phyloP scores from a whole-genome alignment of 2,113 vertebrate species.

The Pseudonaja textilis region DNA sequence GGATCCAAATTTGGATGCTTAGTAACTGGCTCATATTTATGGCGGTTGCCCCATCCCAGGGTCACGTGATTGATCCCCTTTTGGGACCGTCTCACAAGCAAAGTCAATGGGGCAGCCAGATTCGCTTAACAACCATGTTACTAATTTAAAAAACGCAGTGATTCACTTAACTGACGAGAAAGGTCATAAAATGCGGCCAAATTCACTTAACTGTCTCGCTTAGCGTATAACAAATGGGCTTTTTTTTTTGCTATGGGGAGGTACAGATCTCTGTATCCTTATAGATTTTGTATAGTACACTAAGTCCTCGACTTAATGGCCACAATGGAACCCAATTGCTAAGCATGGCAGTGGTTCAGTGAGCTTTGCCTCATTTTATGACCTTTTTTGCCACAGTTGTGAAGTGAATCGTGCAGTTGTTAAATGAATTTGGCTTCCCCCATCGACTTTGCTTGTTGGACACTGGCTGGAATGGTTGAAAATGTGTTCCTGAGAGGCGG shows the following conservation, averaged over 20 bases:
- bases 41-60: fast-evolving
- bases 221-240: neutral
- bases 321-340: no score
- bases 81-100: neutral
- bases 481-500: no score
- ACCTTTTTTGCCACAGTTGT: no score
- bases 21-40: no score
- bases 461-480: no score
- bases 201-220: neutral
- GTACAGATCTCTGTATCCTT: neutral
- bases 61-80: neutral
- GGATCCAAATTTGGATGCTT: neutral
- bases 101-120: neutral
- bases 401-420: no score
- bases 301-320: no score
- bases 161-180: neutral
- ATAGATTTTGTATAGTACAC: neutral
- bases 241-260: neutral
- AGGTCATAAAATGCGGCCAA: neutral
- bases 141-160: neutral
- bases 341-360: no score
- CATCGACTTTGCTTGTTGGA: no score
- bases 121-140: neutral
- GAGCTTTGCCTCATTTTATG: no score
- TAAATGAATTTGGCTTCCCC: no score